phyloP scores from a whole-genome alignment of 1,140 invertebrate genomes.

The Drosophila pectinifera region DNA sequence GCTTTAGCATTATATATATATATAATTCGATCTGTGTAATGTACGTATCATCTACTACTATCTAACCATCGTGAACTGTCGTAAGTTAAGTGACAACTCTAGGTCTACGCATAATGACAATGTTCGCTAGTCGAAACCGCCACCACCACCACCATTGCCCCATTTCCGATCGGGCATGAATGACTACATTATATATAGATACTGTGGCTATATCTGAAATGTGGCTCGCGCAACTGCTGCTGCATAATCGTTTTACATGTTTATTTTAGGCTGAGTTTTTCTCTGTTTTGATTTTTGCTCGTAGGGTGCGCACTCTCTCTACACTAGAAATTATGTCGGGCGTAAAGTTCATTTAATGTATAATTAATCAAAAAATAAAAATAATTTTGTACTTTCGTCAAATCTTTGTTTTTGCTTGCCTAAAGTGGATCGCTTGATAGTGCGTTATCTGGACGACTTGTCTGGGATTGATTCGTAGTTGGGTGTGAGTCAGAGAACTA shows the following conservation, averaged over 20 bases:
- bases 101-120: conserved; percentile 72
- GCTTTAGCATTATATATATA: conserved; percentile 45
- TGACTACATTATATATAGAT: conserved; percentile 31
- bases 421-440: neutral
- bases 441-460: conserved; percentile 11
- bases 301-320: conserved; percentile 33
- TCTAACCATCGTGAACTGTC: conserved; percentile 59
- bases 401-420: conserved; percentile 1
- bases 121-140: conserved; percentile 63
- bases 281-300: conserved; percentile 31
- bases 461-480: conserved; percentile 24
- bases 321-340: conserved; percentile 28
- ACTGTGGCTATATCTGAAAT: conserved; percentile 57
- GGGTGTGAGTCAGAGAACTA: conserved; percentile 28
- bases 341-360: conserved; percentile 44
- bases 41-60: conserved; percentile 52
- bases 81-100: conserved; percentile 61
- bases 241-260: conserved; percentile 42
- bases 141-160: conserved; percentile 14
- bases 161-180: conserved; percentile 2
- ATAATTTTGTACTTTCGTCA: conserved; percentile 72
- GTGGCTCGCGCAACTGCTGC: conserved; percentile 44
- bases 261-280: conserved; percentile 38
- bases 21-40: conserved; percentile 44
- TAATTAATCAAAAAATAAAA: conserved; percentile 58